Evolutionary conservation across 2,113 vertebrate species (phyloP), one percentile per base, ranked within the genome.

Genomic region (Macaca nemestrina): DNA sequence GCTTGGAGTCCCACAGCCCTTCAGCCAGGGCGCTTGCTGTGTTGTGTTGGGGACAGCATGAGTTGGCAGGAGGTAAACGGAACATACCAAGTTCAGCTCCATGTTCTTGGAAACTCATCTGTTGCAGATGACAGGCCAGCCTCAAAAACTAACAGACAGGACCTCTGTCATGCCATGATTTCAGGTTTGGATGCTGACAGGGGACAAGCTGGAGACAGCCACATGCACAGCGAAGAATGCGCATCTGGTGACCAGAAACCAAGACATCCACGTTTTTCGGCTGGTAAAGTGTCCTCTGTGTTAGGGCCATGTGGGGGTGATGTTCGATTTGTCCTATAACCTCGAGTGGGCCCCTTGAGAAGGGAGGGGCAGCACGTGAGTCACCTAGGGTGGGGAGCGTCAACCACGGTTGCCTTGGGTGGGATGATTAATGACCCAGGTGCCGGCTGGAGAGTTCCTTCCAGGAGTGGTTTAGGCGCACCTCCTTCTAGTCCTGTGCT

Each of bases 141-240:
- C 55, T 40, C 43, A 3, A 10, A n/a, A 16, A 6, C 38, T 3
- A 2, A 16, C 79, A 2, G 0, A 1, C 70, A 38, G 70, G 57
- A 6, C 10, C 13, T 1, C 32, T 52, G 17, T 38, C 9, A 0
- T 59, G 75, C 8, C 68, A 78, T 88, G 35, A 45, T 84, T 97
- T n/a, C 95, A 99, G 99, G 99, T 99, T 52, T 99, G 99, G 99
- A 99, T 99, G 99, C 98, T 99, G 97, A 99, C 99, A 0, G 99
- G 99, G 93, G 99, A 99, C 98, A 99, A 99, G 98, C 98, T 99
- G 70, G 99, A 99, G 98, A 99, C 99, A 0, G 99, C 99, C 80
- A 99, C 99, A 0, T 99, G 99, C 98, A 99, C 99, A 0, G 99
- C 99, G 20, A 99, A 99, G 98, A 99, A 99, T 0, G 99, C 99